Conservation (phyloP, 2,113 vertebrate species). For the Pangasianodon gigas region DNA sequence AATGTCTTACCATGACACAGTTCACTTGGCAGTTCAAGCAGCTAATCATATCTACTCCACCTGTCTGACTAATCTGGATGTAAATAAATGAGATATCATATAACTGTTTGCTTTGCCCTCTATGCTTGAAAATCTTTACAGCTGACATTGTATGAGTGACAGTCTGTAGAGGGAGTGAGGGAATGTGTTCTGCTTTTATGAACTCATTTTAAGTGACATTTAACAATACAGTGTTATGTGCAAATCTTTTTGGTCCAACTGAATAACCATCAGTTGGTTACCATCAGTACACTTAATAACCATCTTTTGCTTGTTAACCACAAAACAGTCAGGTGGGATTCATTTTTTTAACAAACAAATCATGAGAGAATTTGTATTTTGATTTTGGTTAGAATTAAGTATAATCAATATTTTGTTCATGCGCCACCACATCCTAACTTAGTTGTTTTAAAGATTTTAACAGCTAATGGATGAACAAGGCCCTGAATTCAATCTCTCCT, state of each 20-base stretch:
- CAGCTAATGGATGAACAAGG: background rate
- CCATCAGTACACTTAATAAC: too few species aligned
- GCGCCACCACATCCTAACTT: background rate
- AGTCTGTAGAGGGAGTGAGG: background rate
- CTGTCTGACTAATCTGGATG: background rate
- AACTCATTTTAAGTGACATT: background rate
- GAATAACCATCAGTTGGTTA: too few species aligned
- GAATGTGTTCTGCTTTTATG: background rate
- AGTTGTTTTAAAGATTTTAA: background rate
- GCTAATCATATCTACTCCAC: background rate
- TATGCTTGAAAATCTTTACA: background rate
- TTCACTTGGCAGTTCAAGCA: background rate
- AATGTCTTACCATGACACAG: background rate
- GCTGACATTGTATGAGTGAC: background rate
- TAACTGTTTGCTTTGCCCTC: background rate
- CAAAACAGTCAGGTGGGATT: too few species aligned
- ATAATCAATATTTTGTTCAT: too few species aligned
- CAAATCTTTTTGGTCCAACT: background rate
- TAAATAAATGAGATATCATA: background rate
- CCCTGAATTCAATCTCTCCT: background rate
- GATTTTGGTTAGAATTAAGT: too few species aligned
- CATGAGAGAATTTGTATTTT: background rate
- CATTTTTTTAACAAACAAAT: too few species aligned
- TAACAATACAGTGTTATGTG: background rate
- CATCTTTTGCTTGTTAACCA: too few species aligned